A percentile compares a stretch with the other conserved stretches of the same genome.
phyloP scores from a whole-genome alignment of 2,888 invertebrate genomes.

The Clistopyga incitator region DNA sequence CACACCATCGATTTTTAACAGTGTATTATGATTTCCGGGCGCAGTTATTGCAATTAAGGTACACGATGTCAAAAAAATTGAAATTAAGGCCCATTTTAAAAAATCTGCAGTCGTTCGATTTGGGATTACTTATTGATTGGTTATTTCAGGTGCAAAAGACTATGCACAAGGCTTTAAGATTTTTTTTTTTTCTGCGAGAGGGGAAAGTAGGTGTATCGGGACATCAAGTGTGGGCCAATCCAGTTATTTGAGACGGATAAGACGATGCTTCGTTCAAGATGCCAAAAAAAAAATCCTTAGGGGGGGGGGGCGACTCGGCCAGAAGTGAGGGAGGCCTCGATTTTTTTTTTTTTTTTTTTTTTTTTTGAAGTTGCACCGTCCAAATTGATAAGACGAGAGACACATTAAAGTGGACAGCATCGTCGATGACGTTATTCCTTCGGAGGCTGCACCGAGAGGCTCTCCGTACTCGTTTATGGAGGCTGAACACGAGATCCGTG shows the following conservation, averaged over 20 bases:
- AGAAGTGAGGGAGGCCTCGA: constrained; percentile 47
- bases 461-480: constrained; percentile 1
- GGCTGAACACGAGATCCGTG: constrained; percentile 12
- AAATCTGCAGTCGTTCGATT: not conserved
- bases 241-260: constrained; percentile 76
- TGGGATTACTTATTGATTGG: constrained; percentile 13
- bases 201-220: constrained; percentile 73
- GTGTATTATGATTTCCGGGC: not conserved
- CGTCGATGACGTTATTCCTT: constrained; percentile 73
- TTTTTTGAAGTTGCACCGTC: not conserved
- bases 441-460: constrained; percentile 10
- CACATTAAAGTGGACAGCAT: constrained; percentile 69
- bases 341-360: constrained; percentile 10
- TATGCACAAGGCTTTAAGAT: not conserved
- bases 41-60: constrained; percentile 23
- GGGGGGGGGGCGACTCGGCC: constrained; percentile 13
- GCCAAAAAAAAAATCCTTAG: constrained; percentile 15
- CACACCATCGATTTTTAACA: not conserved
- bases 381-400: constrained; percentile 75
- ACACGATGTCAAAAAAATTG: not conserved
- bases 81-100: not conserved
- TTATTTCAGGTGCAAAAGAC: not conserved
- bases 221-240: constrained; percentile 77
- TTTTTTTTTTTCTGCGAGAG: constrained; percentile 31
- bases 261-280: constrained; percentile 34